Percentiles rank a stretch among this genome's conserved stretches.
Evolutionary conservation across 2,888 invertebrate genomes (phyloP).

Genomic region (Cecidostiba fungosa): DNA sequence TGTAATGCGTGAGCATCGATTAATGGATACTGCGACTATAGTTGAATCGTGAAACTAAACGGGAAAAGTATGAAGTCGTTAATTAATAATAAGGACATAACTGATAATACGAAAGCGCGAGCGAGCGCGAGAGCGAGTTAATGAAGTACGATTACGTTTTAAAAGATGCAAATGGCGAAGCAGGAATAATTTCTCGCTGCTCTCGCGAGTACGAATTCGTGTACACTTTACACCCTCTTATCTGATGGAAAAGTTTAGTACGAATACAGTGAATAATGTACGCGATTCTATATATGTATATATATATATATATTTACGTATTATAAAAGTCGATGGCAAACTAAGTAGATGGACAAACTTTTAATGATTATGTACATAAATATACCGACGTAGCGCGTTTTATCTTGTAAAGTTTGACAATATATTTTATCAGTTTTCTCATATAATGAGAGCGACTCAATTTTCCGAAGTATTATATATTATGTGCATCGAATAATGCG

Average conservation of each 20-base stretch:
- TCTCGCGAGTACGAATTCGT: background rate
- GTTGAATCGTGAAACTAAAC: background rate
- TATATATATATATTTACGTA: slow-evolving; percentile 4
- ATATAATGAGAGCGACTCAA: background rate
- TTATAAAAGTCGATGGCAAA: slow-evolving; percentile 50
- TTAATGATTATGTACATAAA: slow-evolving; percentile 44
- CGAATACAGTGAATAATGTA: slow-evolving; percentile 22
- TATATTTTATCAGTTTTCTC: slow-evolving; percentile 27
- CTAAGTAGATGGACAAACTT: slow-evolving; percentile 49
- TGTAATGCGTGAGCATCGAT: background rate
- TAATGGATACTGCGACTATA: too few species aligned
- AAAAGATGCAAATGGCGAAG: background rate
- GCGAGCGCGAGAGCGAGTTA: background rate
- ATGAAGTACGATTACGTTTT: slow-evolving; percentile 9
- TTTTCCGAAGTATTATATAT: slow-evolving; percentile 3
- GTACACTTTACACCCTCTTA: slow-evolving; percentile 18
- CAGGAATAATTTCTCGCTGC: background rate
- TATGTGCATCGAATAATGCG: background rate
- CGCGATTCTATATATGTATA: slow-evolving; percentile 14
- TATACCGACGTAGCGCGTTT: background rate
- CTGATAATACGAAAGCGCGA: background rate
- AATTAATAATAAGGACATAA: slow-evolving; percentile 5
- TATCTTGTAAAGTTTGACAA: slow-evolving; percentile 39
- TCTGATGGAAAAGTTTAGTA: slow-evolving; percentile 33
- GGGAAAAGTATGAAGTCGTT: background rate